A percentile compares a stretch with the other conserved stretches of the same genome.
Conservation (phyloP, 2,797 vertebrate genomes). For the Sciaenops ocellatus region DNA sequence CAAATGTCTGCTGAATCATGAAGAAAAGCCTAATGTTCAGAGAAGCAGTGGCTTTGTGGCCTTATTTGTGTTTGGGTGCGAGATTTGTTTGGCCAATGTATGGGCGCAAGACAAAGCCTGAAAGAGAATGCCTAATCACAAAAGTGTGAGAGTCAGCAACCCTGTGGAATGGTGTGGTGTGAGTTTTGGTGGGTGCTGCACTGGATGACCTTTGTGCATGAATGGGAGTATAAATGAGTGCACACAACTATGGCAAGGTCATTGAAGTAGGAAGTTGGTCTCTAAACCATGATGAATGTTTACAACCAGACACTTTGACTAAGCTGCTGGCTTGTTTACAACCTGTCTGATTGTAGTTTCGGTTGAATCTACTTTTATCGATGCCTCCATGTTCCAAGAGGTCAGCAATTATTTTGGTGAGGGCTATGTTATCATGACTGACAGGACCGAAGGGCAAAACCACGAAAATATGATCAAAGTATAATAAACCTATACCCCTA, state of each 20-base stretch:
- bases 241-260: background rate
- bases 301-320: background rate
- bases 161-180: background rate
- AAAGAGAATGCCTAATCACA: background rate
- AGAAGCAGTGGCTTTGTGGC: background rate
- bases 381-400: background rate
- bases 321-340: background rate
- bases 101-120: background rate
- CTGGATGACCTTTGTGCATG: background rate
- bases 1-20: background rate
- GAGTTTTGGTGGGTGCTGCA: background rate
- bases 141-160: background rate
- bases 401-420: background rate
- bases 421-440: background rate
- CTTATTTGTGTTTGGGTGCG: background rate
- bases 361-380: background rate
- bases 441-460: background rate
- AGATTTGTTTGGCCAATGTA: background rate
- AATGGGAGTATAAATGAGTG: background rate
- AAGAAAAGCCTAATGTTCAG: background rate
- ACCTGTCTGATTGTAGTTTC: background rate
- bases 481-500: background rate
- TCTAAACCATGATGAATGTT: background rate
- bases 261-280: background rate
- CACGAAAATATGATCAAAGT: background rate